Percentiles rank a stretch among this genome's conserved stretches.
Evolutionary conservation across 1,140 invertebrate species (phyloP).

Genomic region (Aporrectodea caliginosa): DNA sequence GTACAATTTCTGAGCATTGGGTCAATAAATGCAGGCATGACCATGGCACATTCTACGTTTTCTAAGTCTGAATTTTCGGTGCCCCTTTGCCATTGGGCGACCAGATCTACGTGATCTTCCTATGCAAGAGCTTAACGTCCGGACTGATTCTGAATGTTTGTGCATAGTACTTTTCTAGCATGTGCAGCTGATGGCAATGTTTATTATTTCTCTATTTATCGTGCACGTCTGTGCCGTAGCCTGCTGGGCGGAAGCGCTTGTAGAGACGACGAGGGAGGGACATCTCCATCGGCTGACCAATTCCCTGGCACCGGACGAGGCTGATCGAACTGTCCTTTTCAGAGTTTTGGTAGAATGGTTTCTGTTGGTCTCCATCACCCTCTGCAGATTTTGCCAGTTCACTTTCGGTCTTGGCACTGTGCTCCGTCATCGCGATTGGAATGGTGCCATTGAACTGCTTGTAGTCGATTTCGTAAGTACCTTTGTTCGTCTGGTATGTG

Average conservation of each 20-base stretch:
- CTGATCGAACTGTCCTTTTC: neutral
- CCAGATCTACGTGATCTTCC: no score
- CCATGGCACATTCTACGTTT: no score
- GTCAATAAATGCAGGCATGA: no score
- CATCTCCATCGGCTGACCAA: neutral
- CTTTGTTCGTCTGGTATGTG: constrained; percentile 77
- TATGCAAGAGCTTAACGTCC: no score
- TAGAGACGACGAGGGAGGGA: neutral
- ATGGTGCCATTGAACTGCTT: constrained; percentile 70
- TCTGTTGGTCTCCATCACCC: neutral
- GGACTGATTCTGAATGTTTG: no score
- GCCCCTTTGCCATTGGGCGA: no score
- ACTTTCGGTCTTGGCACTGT: constrained; percentile 16
- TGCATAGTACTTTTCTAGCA: no score
- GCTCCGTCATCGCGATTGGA: constrained; percentile 48
- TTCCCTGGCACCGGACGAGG: neutral
- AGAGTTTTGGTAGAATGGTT: neutral
- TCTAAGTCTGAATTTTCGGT: no score
- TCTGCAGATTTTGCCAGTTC: neutral
- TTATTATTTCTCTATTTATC: no score
- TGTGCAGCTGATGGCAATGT: no score
- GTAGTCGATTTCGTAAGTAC: constrained; percentile 87
- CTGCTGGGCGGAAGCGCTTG: neutral
- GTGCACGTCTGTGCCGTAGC: no score
- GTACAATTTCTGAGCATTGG: no score